Conservation (phyloP, 2,888 invertebrate species). For the Euzophera pinguis region DNA sequence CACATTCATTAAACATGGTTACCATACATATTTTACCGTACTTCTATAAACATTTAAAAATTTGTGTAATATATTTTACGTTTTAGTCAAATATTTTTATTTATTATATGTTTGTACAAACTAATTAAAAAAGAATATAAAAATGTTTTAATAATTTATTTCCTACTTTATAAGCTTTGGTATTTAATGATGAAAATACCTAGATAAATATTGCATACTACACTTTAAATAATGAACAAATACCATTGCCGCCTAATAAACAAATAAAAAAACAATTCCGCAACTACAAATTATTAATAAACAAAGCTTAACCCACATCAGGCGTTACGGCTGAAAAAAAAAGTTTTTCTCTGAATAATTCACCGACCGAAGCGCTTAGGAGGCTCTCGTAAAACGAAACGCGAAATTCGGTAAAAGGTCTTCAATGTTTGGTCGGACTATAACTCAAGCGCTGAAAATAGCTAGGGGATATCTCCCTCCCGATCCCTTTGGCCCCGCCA, state of each 20-base stretch:
- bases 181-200: too few relatives aligned
- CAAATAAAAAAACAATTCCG: slow-evolving; percentile 27
- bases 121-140: too few relatives aligned
- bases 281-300: slow-evolving; percentile 45
- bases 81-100: too few relatives aligned
- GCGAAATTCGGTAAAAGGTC: slow-evolving; percentile 75
- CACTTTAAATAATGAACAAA: not conserved
- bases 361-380: slow-evolving; percentile 64
- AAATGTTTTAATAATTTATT: too few relatives aligned
- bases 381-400: slow-evolving; percentile 69
- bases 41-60: too few relatives aligned
- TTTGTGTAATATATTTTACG: too few relatives aligned
- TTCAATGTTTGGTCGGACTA: slow-evolving; percentile 74
- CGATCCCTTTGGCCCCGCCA: slow-evolving; percentile 38
- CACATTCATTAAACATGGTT: too few relatives aligned
- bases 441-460: slow-evolving; percentile 76
- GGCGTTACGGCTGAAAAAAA: slow-evolving; percentile 39
- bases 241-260: not conserved
- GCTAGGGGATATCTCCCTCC: slow-evolving; percentile 52
- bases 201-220: not conserved
- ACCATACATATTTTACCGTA: too few relatives aligned
- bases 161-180: too few relatives aligned
- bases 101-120: too few relatives aligned
- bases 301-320: slow-evolving; percentile 44
- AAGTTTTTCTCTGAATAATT: slow-evolving; percentile 64